phyloP scores from a whole-genome alignment of 2,797 vertebrate species.

The Steatocranus sp. region DNA sequence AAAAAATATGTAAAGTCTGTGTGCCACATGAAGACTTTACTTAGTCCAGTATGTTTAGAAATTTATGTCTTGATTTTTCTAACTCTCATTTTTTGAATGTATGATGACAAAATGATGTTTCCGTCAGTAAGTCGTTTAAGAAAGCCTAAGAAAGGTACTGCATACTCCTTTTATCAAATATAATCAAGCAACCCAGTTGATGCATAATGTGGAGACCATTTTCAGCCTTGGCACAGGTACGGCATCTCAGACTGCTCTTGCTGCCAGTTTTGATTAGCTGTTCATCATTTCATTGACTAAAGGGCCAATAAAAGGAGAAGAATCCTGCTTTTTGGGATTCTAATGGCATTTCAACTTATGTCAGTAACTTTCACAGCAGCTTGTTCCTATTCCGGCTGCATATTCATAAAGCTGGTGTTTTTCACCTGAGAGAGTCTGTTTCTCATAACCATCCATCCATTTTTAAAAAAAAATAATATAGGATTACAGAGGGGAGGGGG shows the following conservation, averaged over 20 bases:
- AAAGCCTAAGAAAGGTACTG: not conserved
- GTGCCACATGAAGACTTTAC: not conserved
- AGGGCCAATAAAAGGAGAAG: not conserved
- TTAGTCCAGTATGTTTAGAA: not conserved
- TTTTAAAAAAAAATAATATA: too few relatives aligned
- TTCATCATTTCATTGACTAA: not conserved
- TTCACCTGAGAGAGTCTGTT: not conserved
- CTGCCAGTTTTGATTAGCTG: not conserved
- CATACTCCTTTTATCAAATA: not conserved
- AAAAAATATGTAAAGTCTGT: not conserved
- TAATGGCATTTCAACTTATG: not conserved
- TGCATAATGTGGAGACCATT: not conserved
- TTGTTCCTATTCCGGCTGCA: not conserved
- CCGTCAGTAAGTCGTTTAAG: not conserved
- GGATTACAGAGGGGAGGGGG: not conserved
- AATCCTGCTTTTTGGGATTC: not conserved
- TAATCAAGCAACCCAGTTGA: not conserved
- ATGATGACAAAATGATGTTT: not conserved
- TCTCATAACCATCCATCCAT: not conserved
- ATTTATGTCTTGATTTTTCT: not conserved
- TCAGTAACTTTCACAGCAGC: not conserved
- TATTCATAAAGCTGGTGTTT: not conserved
- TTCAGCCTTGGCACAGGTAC: not conserved
- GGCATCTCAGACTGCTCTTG: not conserved
- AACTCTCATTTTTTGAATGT: not conserved